Evolutionary conservation across 2,797 vertebrate species (phyloP).

Genomic region (Chiloscyllium punctatum): DNA sequence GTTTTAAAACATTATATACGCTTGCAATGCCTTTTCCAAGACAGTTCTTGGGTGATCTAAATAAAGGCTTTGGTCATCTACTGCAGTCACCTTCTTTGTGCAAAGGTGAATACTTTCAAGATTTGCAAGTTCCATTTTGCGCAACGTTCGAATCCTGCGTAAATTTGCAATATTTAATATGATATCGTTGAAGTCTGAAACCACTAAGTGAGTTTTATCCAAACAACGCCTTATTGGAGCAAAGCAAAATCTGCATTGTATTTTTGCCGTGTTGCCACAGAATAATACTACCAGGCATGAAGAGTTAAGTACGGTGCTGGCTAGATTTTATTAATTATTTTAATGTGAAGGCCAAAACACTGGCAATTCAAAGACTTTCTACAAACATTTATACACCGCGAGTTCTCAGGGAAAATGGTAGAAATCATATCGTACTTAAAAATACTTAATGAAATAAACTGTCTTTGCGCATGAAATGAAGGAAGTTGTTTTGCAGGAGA

Average conservation of each 20-base stretch:
- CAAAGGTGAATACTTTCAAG: background rate
- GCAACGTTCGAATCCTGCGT: background rate
- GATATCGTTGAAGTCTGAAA: background rate
- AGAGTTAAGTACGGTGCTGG: background rate
- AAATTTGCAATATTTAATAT: background rate
- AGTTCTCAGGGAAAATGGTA: background rate
- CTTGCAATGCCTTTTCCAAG: background rate
- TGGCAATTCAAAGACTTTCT: background rate
- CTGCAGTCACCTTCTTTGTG: constrained; percentile 18
- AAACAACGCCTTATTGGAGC: background rate
- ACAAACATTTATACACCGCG: background rate
- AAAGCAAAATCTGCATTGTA: background rate
- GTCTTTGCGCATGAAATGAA: no score
- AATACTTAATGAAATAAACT: background rate
- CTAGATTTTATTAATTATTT: background rate
- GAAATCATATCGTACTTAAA: background rate
- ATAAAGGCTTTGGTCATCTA: constrained; percentile 11
- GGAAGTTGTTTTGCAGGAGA: background rate
- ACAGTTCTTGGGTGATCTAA: background rate
- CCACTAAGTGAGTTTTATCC: background rate
- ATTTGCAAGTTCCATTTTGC: background rate
- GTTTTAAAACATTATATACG: background rate
- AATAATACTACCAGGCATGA: background rate
- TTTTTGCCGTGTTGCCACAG: background rate
- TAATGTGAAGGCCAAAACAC: background rate